These are phyloP conservation scores for Taurulus bubalis DNA, from an alignment of 2,113 vertebrate species.

Conservation along the genomic window DNA sequence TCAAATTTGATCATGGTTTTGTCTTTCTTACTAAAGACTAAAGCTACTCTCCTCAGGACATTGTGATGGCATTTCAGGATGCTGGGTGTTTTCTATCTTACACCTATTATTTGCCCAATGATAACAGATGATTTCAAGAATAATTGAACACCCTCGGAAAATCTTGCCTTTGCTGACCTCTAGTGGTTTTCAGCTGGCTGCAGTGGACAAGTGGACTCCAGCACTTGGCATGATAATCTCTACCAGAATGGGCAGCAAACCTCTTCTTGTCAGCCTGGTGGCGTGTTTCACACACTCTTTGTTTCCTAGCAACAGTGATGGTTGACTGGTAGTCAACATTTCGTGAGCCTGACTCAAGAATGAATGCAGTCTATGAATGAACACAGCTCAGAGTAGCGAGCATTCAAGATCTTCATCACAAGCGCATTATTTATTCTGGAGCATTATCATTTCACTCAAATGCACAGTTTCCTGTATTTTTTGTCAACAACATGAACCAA, in stretches of 20 bases:
- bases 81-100: not conserved
- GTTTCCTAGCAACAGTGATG: conserved; percentile 68
- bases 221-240: not conserved
- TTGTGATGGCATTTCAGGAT: not conserved
- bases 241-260: not conserved
- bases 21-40: not conserved
- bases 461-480: not conserved
- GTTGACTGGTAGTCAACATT: not conserved
- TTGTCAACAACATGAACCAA: not conserved
- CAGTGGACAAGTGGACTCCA: not conserved
- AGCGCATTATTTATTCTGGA: not conserved
- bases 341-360: conserved; percentile 13
- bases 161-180: not conserved
- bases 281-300: not conserved
- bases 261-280: not conserved
- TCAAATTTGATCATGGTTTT: not conserved
- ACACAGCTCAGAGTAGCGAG: not conserved
- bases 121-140: not conserved
- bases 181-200: not conserved
- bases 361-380: conserved; percentile 36
- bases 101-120: not conserved
- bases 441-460: not conserved
- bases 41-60: not conserved
- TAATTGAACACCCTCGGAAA: not conserved
- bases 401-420: not conserved